Evolutionary conservation across 2,113 vertebrate genomes (phyloP), one percentile per base, ranked within the genome.

Genomic region (Ceuthmochares aereus): DNA sequence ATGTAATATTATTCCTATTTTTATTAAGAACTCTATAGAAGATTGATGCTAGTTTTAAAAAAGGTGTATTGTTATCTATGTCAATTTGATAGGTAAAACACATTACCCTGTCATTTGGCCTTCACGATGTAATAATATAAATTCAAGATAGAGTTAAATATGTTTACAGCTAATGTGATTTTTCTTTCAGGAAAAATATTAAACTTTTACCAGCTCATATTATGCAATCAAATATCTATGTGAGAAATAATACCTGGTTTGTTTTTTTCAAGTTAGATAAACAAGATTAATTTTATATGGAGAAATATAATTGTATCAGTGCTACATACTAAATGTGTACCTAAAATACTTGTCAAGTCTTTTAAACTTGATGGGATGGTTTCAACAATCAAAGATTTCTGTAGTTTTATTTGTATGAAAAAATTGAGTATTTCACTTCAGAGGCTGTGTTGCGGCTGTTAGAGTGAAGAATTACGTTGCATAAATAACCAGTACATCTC

Each of bases 51-150:
- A 49, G 15, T 27, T 82, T 55, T 62, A 4, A 7, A 54, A 77
- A 76, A 40, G 4, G 5, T 0, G 0, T 60, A 52, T 20, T 67
- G 1, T 18, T 67, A 26, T 16, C 25, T 47, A 0, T 36, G 7
- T 54, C 58, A 91, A 3, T 54, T 23, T 43, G 30, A 69, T 21
- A 45, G 18, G 47, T n/a, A 43, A 81, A 87, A 72, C 63, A 23
- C 10, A 17, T 59, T 45, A 6, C 49, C 19, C 32, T 87, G 20
- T 75, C 6, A 60, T 78, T 85, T 80, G 7, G 59, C 34, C 6
- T 74, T 69, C 23, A 42, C 13, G 60, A 25, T 56, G 30, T 63
- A 90, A 23, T 23, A 42, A 30, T 14, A 42, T 47, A 67, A 78
- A 64, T 82, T 60, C 13, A 68, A 83, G 29, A 60, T 4, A 85